These are phyloP conservation scores for Hypothenemus hampei DNA, from an alignment of 1,140 invertebrate genomes.

Conservation along the genomic window DNA sequence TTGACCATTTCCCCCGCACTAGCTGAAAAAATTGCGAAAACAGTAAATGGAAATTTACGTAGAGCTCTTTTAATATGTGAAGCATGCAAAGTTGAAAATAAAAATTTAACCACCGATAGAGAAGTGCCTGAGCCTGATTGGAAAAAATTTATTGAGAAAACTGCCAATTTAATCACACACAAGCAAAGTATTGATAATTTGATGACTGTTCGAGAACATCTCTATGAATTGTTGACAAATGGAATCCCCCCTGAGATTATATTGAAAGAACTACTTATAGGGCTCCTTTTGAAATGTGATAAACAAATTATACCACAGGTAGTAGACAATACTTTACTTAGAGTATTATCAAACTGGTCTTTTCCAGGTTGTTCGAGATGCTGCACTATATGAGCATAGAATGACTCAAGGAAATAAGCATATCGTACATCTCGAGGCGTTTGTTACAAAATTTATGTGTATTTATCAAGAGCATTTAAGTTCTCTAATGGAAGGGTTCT, in stretches of 20 bases:
- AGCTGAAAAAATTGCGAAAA: constrained; percentile 70
- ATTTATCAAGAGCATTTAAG: constrained; percentile 57
- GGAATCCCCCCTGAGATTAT: constrained; percentile 92
- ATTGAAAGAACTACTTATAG: constrained; percentile 81
- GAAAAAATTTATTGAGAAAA: constrained; percentile 84
- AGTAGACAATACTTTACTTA: neutral
- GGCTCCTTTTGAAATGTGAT: constrained; percentile 86
- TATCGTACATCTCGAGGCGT: constrained; percentile 97
- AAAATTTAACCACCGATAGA: constrained; percentile 80
- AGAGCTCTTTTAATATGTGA: constrained; percentile 92
- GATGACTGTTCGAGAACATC: constrained; percentile 74
- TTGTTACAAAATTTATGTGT: constrained; percentile 93
- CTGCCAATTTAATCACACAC: constrained; percentile 79
- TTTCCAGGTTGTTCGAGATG: constrained; percentile 63
- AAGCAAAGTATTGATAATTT: constrained; percentile 85
- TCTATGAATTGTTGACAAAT: constrained; percentile 93
- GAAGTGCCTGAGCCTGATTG: constrained; percentile 87
- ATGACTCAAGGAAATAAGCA: constrained; percentile 86
- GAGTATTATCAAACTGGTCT: neutral
- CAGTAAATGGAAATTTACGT: constrained; percentile 86
- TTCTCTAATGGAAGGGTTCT: constrained; percentile 12
- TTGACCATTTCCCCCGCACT: constrained; percentile 73
- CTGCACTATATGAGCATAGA: constrained; percentile 86
- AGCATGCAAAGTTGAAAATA: constrained; percentile 88
- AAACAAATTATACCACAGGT: constrained; percentile 75